phyloP scores from a whole-genome alignment of 2,113 vertebrate species.

The Bombycilla garrulus region DNA sequence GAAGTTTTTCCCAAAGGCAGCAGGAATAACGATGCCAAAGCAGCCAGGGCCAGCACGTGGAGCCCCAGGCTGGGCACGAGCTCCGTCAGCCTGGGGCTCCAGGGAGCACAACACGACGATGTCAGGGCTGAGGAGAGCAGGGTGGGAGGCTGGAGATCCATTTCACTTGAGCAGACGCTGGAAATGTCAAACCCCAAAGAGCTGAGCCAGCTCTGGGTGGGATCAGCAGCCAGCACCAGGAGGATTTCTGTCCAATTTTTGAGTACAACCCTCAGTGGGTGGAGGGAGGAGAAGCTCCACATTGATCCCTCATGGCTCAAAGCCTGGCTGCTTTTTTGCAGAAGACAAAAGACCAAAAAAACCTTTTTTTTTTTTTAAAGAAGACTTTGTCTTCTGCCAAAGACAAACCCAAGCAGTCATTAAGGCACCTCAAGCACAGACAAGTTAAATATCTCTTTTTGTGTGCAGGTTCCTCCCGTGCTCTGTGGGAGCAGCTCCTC shows the following conservation, averaged over 20 bases:
- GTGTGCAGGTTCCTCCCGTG: neutral
- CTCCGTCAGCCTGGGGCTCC: neutral
- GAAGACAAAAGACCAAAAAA: no score
- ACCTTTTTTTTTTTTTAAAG: no score
- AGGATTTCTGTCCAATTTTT: neutral
- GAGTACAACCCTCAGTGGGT: neutral
- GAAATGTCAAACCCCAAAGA: neutral
- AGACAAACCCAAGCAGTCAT: neutral
- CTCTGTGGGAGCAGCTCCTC: neutral
- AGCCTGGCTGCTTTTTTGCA: neutral
- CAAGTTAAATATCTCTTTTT: neutral
- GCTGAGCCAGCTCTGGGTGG: neutral
- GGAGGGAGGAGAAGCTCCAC: neutral
- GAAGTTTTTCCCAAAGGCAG: neutral
- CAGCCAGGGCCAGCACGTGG: accelerated
- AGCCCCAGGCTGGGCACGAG: neutral
- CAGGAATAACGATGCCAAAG: neutral
- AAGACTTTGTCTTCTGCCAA: neutral
- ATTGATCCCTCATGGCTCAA: neutral
- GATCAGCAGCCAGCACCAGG: neutral
- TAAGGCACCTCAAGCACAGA: neutral
- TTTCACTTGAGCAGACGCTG: accelerated
- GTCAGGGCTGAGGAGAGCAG: neutral
- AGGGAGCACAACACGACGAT: accelerated
- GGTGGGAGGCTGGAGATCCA: neutral